Conservation (phyloP, 2,113 vertebrate species). For the Cyanoliseus patagonus region DNA sequence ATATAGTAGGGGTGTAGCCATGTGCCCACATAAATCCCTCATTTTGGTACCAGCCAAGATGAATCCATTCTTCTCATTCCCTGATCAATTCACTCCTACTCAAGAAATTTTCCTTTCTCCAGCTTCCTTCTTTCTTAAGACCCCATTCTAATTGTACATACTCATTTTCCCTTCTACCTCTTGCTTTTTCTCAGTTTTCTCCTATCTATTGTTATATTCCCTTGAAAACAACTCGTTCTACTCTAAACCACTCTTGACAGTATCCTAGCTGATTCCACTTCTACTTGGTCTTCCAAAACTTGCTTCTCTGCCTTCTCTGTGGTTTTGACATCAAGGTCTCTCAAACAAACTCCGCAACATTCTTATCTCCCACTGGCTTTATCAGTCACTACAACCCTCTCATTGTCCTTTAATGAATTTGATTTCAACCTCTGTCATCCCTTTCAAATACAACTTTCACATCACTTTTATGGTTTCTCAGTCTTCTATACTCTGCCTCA, state of each 20-base stretch:
- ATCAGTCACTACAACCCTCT: background rate
- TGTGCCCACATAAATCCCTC: background rate
- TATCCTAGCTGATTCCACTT: background rate
- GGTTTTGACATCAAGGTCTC: background rate
- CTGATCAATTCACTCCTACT: background rate
- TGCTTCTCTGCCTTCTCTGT: background rate
- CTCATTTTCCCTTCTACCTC: background rate
- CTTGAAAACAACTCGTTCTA: background rate
- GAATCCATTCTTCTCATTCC: background rate
- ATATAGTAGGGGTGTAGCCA: background rate
- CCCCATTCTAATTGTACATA: background rate
- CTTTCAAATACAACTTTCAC: background rate
- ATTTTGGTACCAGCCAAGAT: background rate
- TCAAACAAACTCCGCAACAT: background rate
- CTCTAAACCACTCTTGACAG: background rate
- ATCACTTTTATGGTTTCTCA: background rate
- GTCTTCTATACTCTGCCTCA: background rate
- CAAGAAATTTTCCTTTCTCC: background rate
- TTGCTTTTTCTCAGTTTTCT: background rate
- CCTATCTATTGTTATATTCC: background rate
- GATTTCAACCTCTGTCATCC: background rate
- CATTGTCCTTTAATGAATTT: background rate
- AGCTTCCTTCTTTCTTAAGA: background rate
- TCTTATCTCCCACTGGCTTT: background rate
- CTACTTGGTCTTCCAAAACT: background rate